A percentile compares a stretch with the other conserved stretches of the same genome.
These are phyloP conservation scores for Vanessa tameamea DNA, from an alignment of 1,140 invertebrate species.

Conservation along the genomic window DNA sequence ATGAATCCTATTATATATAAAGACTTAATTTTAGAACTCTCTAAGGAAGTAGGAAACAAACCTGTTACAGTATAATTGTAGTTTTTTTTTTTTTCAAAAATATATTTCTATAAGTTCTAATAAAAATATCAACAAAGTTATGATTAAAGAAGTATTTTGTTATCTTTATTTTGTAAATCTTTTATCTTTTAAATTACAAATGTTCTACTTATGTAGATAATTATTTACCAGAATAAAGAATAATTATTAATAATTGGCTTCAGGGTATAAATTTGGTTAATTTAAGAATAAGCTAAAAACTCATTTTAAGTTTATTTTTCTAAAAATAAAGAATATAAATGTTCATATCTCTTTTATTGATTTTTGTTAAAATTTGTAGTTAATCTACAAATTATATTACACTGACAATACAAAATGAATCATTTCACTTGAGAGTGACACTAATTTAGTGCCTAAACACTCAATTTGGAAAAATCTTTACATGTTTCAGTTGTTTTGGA, in stretches of 20 bases:
- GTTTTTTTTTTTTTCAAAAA: not conserved
- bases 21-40: constrained; percentile 79
- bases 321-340: constrained; percentile 5
- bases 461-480: not conserved
- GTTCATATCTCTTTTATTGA: constrained; percentile 1
- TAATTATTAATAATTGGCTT: not conserved
- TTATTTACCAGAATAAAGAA: not conserved
- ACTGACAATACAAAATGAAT: not conserved
- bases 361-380: not conserved
- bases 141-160: not conserved
- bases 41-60: constrained; percentile 63
- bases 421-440: not conserved
- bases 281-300: not conserved
- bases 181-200: not conserved
- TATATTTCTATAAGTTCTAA: not conserved
- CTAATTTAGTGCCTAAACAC: not conserved
- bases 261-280: not conserved
- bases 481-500: too few species aligned
- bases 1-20: constrained; percentile 83
- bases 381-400: not conserved
- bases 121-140: not conserved
- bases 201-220: constrained; percentile 1
- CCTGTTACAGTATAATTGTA: constrained; percentile 53
- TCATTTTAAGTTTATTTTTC: constrained; percentile 14
- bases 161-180: not conserved